Evolutionary conservation across 2,888 invertebrate genomes (phyloP).

Genomic region (Galeopsomyia nigrocyanea): DNA sequence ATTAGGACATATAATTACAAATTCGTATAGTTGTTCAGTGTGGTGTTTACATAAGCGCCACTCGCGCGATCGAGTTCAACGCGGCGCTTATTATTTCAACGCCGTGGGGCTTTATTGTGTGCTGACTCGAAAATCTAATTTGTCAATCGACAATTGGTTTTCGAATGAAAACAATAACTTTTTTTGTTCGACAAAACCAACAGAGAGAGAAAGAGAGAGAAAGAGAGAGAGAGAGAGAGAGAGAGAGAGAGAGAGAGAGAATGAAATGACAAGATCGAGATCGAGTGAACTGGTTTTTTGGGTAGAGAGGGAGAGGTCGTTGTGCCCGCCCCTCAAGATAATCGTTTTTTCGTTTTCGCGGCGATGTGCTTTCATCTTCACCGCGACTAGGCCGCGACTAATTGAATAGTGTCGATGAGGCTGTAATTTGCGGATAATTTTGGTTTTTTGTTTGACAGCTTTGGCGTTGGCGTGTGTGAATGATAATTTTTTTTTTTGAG

Average conservation of each 20-base stretch:
- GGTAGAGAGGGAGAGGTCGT: no score
- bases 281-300: no score
- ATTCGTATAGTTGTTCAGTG: no score
- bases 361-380: not conserved
- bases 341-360: conserved; percentile 45
- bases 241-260: conserved; percentile 16
- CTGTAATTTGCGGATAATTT: conserved; percentile 9
- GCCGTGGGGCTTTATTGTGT: conserved; percentile 15
- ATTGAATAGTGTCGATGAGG: conserved; percentile 14
- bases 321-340: conserved; percentile 40
- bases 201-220: not conserved
- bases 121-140: conserved; percentile 51
- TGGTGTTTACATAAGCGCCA: no score
- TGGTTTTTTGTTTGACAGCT: not conserved
- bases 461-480: conserved; percentile 29
- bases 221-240: conserved; percentile 12
- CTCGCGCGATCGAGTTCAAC: no score
- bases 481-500: conserved; percentile 15
- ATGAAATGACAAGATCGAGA: no score
- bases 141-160: conserved; percentile 61
- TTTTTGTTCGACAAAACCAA: conserved; percentile 48
- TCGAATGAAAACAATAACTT: conserved; percentile 52
- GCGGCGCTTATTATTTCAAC: not conserved
- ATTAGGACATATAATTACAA: not conserved
- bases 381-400: not conserved